A percentile compares a stretch with the other conserved stretches of the same genome.
Conservation (phyloP, 2,113 vertebrate species). For the Haemorhous mexicanus region DNA sequence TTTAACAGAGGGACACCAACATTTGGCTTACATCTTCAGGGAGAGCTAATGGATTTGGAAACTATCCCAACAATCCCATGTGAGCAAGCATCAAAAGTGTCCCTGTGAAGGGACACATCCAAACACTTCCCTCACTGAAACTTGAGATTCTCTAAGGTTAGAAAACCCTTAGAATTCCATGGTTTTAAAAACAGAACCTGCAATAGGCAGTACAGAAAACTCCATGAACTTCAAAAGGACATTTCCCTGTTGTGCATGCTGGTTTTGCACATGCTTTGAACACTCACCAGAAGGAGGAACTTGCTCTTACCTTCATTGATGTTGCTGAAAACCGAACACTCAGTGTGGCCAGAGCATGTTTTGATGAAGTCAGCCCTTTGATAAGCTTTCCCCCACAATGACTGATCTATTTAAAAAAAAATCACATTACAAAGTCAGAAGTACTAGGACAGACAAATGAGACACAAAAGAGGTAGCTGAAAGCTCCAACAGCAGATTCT, state of each 20-base stretch:
- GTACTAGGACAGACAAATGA: not conserved
- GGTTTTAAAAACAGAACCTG: not conserved
- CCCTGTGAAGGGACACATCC: not conserved
- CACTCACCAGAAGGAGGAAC: not conserved
- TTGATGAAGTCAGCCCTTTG: constrained; percentile 83
- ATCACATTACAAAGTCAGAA: not conserved
- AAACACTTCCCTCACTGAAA: not conserved
- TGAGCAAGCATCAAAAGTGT: not conserved
- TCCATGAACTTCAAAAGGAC: not conserved
- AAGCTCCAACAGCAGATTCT: not conserved
- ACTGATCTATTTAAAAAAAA: constrained; percentile 78
- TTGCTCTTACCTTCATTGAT: constrained; percentile 85
- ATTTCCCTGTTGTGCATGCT: not conserved
- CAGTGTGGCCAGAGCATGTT: constrained; percentile 84
- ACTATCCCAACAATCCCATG: not conserved
- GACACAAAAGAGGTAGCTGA: not conserved
- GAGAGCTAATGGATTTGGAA: not conserved
- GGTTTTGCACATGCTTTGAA: not conserved
- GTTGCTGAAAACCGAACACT: constrained; percentile 82
- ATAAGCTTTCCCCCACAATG: constrained; percentile 88
- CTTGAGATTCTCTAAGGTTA: not conserved
- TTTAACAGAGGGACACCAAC: constrained; percentile 24
- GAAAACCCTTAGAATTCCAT: not conserved
- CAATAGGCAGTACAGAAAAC: not conserved
- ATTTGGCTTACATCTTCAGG: not conserved